These are phyloP conservation scores for Telmatherina bonti DNA, from an alignment of 2,797 vertebrate species.

Conservation along the genomic window DNA sequence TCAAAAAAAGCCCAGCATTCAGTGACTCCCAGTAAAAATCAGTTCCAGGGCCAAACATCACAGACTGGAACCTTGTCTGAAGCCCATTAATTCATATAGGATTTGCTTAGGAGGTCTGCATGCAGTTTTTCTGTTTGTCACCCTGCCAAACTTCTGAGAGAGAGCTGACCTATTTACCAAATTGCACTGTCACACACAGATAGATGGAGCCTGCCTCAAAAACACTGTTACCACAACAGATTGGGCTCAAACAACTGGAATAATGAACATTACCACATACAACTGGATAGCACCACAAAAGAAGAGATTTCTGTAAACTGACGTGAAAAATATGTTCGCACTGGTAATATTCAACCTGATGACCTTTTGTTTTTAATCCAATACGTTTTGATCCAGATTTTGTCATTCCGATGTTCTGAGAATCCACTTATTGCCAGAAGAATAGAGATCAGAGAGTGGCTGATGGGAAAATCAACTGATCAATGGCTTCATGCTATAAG, in stretches of 20 bases:
- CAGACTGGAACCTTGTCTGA: slow-evolving; percentile 78
- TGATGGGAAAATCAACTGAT: too few relatives aligned
- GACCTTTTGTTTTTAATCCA: too few relatives aligned
- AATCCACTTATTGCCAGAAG: neutral
- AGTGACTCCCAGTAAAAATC: slow-evolving; percentile 72
- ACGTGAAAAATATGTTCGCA: neutral
- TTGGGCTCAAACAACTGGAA: slow-evolving; percentile 29
- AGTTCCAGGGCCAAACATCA: slow-evolving; percentile 80
- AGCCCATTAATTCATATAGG: slow-evolving; percentile 69
- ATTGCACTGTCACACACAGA: slow-evolving; percentile 54
- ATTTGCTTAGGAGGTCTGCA: slow-evolving; percentile 72
- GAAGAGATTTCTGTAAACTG: slow-evolving; percentile 1
- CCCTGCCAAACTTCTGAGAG: slow-evolving; percentile 48
- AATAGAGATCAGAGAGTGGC: neutral
- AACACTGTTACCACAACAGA: slow-evolving; percentile 31
- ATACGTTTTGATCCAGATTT: neutral
- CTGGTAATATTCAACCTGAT: neutral
- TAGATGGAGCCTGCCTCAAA: slow-evolving; percentile 29
- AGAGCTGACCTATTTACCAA: slow-evolving; percentile 66
- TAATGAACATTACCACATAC: slow-evolving; percentile 16
- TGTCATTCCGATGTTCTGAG: neutral
- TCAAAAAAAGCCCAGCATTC: slow-evolving; percentile 67
- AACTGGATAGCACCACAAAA: neutral
- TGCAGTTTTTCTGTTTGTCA: slow-evolving; percentile 62
- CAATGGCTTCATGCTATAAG: too few relatives aligned